A percentile compares a stretch with the other conserved stretches of the same genome.
Conservation (phyloP, 2,888 invertebrate species). For the Augiades crinisus region DNA sequence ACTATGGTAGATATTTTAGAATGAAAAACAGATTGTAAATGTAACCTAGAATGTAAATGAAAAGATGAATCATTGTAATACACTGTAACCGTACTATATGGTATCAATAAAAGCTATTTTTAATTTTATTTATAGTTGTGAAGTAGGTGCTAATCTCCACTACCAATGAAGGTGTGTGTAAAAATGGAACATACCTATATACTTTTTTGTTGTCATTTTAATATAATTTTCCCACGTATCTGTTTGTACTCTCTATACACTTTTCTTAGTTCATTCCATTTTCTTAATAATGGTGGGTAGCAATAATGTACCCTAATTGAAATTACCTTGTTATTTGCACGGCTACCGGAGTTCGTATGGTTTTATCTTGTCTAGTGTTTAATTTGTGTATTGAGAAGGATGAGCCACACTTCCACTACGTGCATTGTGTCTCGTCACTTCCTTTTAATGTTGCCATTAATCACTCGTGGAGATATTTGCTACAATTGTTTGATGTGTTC, state of each 20-base stretch:
- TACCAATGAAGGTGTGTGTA: too few relatives aligned
- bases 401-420: neutral
- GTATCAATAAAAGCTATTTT: too few relatives aligned
- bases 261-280: neutral
- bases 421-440: neutral
- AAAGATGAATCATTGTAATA: too few relatives aligned
- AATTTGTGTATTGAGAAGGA: neutral
- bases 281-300: neutral
- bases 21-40: too few relatives aligned
- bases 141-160: too few relatives aligned
- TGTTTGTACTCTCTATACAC: neutral
- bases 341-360: neutral
- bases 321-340: neutral
- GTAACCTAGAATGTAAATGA: too few relatives aligned
- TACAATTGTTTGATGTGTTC: slow-evolving; percentile 7
- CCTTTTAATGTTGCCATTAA: neutral
- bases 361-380: neutral
- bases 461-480: neutral
- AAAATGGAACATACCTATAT: too few relatives aligned
- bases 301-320: neutral
- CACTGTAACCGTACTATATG: too few relatives aligned
- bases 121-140: too few relatives aligned
- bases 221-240: neutral
- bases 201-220: too few relatives aligned
- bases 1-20: too few relatives aligned